Base-by-base conservation (phyloP, 2,888 invertebrate genomes). In the Mystacides longicornis region DNA sequence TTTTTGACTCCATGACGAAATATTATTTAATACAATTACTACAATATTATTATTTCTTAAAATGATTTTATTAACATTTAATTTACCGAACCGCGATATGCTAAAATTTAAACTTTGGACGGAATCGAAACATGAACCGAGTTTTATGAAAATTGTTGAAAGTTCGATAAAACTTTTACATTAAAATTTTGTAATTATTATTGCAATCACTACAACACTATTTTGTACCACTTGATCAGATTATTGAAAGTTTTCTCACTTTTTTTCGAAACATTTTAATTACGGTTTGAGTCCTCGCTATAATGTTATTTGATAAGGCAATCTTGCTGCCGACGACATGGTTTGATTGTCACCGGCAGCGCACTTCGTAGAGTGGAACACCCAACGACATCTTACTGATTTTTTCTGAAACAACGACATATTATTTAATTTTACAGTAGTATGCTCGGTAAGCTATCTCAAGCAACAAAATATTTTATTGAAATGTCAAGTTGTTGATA, bases 1-100 rank as follows among this genome's bases (percentile, higher is more conserved):
- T 76, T 57, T 66, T 69, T 37, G 37, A 37, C 37, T 37, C 37
- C 37, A 37, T 37, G 61, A 3, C 20, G 19, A 18, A 46, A 18
- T 11, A 14, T 46, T 46, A 11, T 5, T 43, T 11, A 5, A 43
- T 18, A 43, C 7, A 43, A 43, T 9, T 43, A n/a, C 4, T n/a
- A 43, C 16, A 43, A 46, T n/a, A 37, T 7, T 37, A 37, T 37
- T 37, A 37, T 37, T 14, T 37, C 14, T 14, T 14, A n/a, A n/a
- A n/a, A n/a, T n/a, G n/a, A n/a, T n/a, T n/a, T n/a, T n/a, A n/a
- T n/a, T n/a, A n/a, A n/a, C n/a, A n/a, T n/a, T n/a, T n/a, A n/a
- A n/a, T n/a, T n/a, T n/a, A n/a, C n/a, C n/a, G n/a, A n/a, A n/a
- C n/a, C n/a, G n/a, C n/a, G n/a, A n/a, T n/a, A n/a, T n/a, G n/a